Evolutionary conservation across 1,140 invertebrate species (phyloP), one percentile per base, ranked within the genome.

Genomic region (Condylostylus longicornis): DNA sequence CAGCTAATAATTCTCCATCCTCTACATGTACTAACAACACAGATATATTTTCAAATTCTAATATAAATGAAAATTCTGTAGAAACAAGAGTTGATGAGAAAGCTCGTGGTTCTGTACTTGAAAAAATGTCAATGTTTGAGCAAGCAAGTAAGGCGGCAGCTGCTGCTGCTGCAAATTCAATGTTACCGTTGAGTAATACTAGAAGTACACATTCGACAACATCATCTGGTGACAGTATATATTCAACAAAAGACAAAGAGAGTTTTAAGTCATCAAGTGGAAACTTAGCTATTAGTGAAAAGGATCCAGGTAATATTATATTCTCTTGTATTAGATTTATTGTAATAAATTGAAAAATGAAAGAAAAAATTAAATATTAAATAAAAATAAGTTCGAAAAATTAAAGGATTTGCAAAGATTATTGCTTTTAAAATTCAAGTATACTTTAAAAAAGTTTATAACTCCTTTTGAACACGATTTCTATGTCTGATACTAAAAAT

Each of bases 91-190:
- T 44, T 19, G 57, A 59, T 20, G 56, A 59, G 25, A 46, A 52
- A 21, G 54, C 52, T 1, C 44, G 53, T 14, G 57, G 54, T 33
- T 61, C 58, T 2, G 58, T 61, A 2, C 34, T 60, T 23, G 54
- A 61, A 22, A 61, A 61, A 42, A 50, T 53, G 5, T 61, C 58
- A 12, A 57, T 61, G 58, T 61, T 61, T 34, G 58, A 61, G 39
- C 60, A 60, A 44, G 50, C 51, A 23, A 57, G 55, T 20, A 18
- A 14, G 8, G 18, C 18, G 10, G 54, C 53, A 5, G 33, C 44
- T 9, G 47, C 46, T 3, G 45, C 44, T 6, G 46, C 31, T 25
- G 40, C 22, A 18, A 35, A 27, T 5, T 22, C 42, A 15, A 14
- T 37, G 15, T 21, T 23, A 23, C 31, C 37, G 27, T 14, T 23